Evolutionary conservation across 1,140 invertebrate species (phyloP).

Genomic region (Dermatophagoides farinae): DNA sequence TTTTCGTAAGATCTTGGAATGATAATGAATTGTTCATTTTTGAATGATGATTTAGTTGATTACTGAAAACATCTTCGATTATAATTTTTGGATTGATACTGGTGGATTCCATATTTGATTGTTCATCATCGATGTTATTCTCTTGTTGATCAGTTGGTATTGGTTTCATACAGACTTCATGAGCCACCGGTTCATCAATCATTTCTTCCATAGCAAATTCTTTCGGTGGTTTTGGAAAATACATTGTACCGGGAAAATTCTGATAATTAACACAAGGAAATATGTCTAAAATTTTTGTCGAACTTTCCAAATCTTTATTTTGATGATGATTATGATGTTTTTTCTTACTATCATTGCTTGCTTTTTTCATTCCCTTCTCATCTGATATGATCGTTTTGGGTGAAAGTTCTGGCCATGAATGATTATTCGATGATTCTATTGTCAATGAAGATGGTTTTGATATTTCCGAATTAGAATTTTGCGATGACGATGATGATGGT

Average conservation of each 20-base stretch:
- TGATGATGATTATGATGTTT: background rate
- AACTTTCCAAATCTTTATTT: background rate
- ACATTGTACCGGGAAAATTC: conserved; percentile 19
- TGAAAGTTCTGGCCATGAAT: background rate
- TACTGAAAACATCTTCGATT: no score
- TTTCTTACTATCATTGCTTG: background rate
- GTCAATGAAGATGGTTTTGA: background rate
- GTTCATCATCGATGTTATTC: no score
- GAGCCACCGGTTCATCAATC: background rate
- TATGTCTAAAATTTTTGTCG: background rate
- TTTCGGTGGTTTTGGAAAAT: conserved; percentile 22
- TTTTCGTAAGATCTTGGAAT: background rate
- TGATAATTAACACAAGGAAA: background rate
- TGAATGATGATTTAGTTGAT: background rate
- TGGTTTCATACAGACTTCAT: background rate
- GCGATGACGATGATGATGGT: no score
- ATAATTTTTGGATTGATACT: no score
- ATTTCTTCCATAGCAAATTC: conserved; percentile 18
- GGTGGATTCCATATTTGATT: no score
- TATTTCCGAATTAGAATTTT: background rate
- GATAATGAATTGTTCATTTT: background rate
- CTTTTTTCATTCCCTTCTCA: background rate
- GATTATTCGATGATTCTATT: background rate
- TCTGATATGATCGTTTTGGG: no score
- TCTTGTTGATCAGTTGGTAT: background rate